Evolutionary conservation across 2,888 invertebrate genomes (phyloP), one percentile per base, ranked within the genome.

Genomic region (Latrodectus hesperus): DNA sequence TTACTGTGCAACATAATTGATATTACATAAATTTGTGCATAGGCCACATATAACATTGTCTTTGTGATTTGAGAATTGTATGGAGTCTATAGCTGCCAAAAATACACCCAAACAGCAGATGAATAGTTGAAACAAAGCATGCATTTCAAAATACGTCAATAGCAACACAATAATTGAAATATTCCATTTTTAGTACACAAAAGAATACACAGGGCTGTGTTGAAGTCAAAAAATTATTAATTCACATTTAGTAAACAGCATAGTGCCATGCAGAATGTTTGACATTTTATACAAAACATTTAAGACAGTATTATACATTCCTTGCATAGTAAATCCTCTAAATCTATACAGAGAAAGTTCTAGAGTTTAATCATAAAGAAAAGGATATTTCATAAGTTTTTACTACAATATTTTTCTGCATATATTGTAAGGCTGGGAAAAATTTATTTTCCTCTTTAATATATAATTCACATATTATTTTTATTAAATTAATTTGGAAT

Each of bases 21-120:
- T 81, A 83, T 74, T 53, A 73, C 72, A 88, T 64, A 88, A 88
- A 88, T 88, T 82, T 88, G 82, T 88, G 87, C 87, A 88, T 83
- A 88, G 78, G 87, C 87, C 82, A 88, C 83, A 83, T 88, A 82
- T 74, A 88, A 78, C 83, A 83, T 79, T 82, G 87, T 82, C 83
- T 78, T 82, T 74, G 86, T 87, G 81, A 81, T 87, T 87, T 22
- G 74, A 81, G 80, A 81, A 87, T 77, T 82, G 68, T 78, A 82
- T 72, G 78, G 75, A 86, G 68, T 77, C 76, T 76, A 87, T 87
- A 87, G 81, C 81, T 87, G 86, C 86, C 86, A 81, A 87, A 83
- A 86, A 76, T 75, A 87, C 86, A 87, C 77, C 86, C 76, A 87
- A 85, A 87, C 81, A 81, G 72, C 86, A 70, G 64, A 76, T 80